These are phyloP conservation scores for Stictocephala bisonia DNA, from an alignment of 2,888 invertebrate species.

Conservation along the genomic window DNA sequence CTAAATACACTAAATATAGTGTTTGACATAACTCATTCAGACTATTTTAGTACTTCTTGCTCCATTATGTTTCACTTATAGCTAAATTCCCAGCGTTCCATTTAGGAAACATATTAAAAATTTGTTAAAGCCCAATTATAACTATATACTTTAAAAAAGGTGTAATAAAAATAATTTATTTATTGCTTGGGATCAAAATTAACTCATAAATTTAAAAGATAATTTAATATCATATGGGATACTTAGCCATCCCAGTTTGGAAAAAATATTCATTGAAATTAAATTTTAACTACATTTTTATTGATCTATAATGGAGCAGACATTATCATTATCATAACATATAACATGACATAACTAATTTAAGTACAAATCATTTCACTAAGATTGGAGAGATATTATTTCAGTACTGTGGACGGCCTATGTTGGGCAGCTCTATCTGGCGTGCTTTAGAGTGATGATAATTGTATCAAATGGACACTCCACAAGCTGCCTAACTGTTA, in stretches of 20 bases:
- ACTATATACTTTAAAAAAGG: no score
- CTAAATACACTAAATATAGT: constrained; percentile 28
- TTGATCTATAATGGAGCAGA: constrained; percentile 19
- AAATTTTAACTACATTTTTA: no score
- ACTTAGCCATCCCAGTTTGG: no score
- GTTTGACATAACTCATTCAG: constrained; percentile 27
- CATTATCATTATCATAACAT: neutral
- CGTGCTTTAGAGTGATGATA: neutral
- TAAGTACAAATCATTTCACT: constrained; percentile 37
- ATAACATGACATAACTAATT: constrained; percentile 25
- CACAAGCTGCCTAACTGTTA: neutral
- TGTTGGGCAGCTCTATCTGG: constrained; percentile 4
- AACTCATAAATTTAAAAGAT: no score
- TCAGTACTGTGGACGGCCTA: constrained; percentile 40
- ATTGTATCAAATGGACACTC: neutral
- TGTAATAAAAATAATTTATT: no score
- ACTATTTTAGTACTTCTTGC: constrained; percentile 32
- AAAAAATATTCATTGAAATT: no score
- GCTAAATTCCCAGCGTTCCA: no score
- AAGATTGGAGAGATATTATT: constrained; percentile 27
- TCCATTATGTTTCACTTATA: no score
- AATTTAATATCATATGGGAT: no score
- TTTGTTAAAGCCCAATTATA: no score
- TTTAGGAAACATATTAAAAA: no score
- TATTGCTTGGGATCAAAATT: no score